These are phyloP conservation scores for Pogonocherus hispidulus DNA, from an alignment of 2,888 invertebrate genomes.

Conservation along the genomic window DNA sequence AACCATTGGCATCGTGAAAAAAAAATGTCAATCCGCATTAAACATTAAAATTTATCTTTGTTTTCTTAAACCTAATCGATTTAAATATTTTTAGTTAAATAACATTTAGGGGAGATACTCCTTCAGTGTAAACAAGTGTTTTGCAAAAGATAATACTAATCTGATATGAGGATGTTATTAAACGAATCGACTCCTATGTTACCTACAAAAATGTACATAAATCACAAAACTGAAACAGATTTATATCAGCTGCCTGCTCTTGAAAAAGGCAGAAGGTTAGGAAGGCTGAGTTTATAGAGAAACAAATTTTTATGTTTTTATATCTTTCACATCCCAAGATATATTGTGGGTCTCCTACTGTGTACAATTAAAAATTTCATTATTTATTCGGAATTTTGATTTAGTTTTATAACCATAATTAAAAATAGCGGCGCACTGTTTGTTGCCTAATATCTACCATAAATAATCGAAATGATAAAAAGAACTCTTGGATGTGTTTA, in stretches of 20 bases:
- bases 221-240: conserved; percentile 19
- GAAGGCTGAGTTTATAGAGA: conserved; percentile 13
- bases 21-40: too few relatives aligned
- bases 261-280: conserved; percentile 23
- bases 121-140: too few relatives aligned
- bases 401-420: conserved; percentile 47
- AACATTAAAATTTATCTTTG: too few relatives aligned
- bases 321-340: conserved; percentile 38
- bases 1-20: too few relatives aligned
- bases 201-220: conserved; percentile 10
- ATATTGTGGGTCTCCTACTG: conserved; percentile 52
- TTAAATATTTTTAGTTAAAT: too few relatives aligned
- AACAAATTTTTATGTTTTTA: conserved; percentile 31
- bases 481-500: conserved; percentile 17
- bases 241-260: background rate
- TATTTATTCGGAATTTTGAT: conserved; percentile 54
- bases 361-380: conserved; percentile 54
- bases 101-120: too few relatives aligned
- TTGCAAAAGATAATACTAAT: too few relatives aligned
- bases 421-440: conserved; percentile 31
- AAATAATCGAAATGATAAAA: conserved; percentile 24
- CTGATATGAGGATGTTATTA: too few relatives aligned
- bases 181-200: background rate
- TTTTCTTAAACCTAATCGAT: too few relatives aligned
- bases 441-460: conserved; percentile 25